Conservation (phyloP, 2,797 vertebrate genomes). For the Eulemur albifrons region DNA sequence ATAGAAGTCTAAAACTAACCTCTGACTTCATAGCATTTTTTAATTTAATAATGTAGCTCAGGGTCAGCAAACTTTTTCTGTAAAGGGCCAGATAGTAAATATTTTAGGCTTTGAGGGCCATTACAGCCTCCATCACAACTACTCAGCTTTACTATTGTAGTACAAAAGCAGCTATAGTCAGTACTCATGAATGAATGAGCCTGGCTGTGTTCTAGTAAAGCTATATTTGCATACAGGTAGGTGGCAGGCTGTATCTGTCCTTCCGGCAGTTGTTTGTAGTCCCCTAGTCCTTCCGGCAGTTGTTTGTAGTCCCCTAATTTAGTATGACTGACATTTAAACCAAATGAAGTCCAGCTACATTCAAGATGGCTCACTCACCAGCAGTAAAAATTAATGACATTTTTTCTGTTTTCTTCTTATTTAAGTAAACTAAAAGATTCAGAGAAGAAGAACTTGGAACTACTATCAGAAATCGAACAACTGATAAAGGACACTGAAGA, state of each 20-base stretch:
- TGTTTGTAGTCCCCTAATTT: background rate
- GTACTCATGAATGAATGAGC: background rate
- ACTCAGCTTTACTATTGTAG: background rate
- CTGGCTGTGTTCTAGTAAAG: background rate
- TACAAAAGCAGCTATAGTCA: background rate
- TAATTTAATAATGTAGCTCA: constrained; percentile 23
- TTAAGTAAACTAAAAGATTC: constrained; percentile 96
- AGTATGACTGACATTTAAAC: constrained; percentile 33
- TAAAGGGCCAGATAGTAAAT: background rate
- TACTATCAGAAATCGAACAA: constrained; percentile 93
- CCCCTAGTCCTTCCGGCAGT: background rate
- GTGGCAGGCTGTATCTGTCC: background rate
- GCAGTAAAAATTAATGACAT: constrained; percentile 55
- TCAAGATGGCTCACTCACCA: background rate
- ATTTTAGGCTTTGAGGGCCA: background rate
- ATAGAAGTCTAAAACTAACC: constrained; percentile 44
- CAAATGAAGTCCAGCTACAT: background rate
- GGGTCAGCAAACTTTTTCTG: background rate
- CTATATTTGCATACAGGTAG: background rate
- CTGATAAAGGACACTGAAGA: constrained; percentile 97
- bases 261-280: background rate
- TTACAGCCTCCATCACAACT: background rate
- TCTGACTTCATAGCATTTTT: constrained; percentile 48
- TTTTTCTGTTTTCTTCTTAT: constrained; percentile 50
- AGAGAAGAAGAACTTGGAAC: constrained; percentile 94